Evolutionary conservation across 2,797 vertebrate species (phyloP).

Genomic region (Danio tinwini): DNA sequence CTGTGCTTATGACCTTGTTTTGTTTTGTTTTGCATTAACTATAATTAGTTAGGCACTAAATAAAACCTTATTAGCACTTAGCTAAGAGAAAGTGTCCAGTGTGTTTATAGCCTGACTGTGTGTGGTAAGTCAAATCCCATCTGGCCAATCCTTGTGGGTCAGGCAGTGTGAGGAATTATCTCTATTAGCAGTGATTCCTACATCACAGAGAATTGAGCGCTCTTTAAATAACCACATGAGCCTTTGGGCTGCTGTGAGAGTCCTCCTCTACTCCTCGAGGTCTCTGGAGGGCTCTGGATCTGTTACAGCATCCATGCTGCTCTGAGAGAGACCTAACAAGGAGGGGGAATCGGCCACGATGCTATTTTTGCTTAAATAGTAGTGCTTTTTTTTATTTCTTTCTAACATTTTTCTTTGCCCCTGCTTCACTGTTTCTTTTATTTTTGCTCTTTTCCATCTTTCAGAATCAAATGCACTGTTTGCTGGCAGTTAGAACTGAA

Average conservation of each 20-base stretch:
- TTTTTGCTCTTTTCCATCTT: neutral
- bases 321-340: slow-evolving; percentile 13
- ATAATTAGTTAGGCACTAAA: no score
- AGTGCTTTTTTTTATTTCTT: neutral
- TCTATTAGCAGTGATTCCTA: slow-evolving; percentile 54
- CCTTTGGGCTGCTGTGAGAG: slow-evolving; percentile 33
- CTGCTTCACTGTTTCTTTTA: no score
- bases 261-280: slow-evolving; percentile 14
- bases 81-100: neutral
- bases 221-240: slow-evolving; percentile 45
- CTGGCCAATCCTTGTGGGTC: slow-evolving; percentile 19
- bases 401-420: neutral
- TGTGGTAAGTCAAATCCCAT: slow-evolving; percentile 31
- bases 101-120: neutral
- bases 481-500: no score
- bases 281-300: slow-evolving; percentile 34
- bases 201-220: slow-evolving; percentile 47
- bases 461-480: neutral
- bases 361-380: neutral
- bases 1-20: no score
- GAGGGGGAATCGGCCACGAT: slow-evolving; percentile 11
- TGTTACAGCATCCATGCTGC: slow-evolving; percentile 38
- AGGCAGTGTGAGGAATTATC: slow-evolving; percentile 55
- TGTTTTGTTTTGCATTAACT: no score
- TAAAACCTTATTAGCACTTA: neutral